Base-by-base conservation (phyloP, 2,888 invertebrate species). In the Bursaphelenchus okinawaensis region DNA sequence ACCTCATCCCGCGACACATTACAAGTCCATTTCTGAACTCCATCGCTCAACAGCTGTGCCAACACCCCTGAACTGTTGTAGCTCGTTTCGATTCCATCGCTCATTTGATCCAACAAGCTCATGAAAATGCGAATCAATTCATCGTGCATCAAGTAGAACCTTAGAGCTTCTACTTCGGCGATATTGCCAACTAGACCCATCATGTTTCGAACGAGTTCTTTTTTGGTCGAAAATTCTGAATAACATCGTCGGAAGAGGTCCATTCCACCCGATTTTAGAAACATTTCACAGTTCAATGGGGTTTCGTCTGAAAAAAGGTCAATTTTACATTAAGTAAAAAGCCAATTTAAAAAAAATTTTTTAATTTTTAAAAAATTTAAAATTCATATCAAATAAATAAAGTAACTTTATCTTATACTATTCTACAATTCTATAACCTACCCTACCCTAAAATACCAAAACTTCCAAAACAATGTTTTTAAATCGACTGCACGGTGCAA, bases 121-220 rank as follows among this genome's bases (percentile, higher is more conserved):
- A 85, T 85, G 83, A 83, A 94, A 3, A 93, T 91, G 1, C 87
- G 85, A 29, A 95, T 88, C 83, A 92, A 93, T 75, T 90, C 88
- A 65, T 88, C 85, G 67, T 90, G 89, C 91, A 95, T 92, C 61
- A 96, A 86, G 72, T 90, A 88, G 4, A 88, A 87, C 26, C 95
- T 87, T 22, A 96, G 86, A 71, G 88, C 86, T 64, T 89, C 88
- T 0, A 95, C 95, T 85, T 96, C 96, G 0, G 95, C 94, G 7
- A 96, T 93, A 84, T 96, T 96, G 7, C 95, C 95, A 76, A 87
- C 83, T 26, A 87, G 85, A 0, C 95, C 96, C 94, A 96, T 94
- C 95, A 96, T 96, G 83, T 96, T 96, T 56, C 95, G 87, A 55
- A 95, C 86, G 52, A 96, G 84, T 50, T 76, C 75, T 22, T 62